Evolutionary conservation across 2,888 invertebrate genomes (phyloP).

Genomic region (Mesorhabditis belari): DNA sequence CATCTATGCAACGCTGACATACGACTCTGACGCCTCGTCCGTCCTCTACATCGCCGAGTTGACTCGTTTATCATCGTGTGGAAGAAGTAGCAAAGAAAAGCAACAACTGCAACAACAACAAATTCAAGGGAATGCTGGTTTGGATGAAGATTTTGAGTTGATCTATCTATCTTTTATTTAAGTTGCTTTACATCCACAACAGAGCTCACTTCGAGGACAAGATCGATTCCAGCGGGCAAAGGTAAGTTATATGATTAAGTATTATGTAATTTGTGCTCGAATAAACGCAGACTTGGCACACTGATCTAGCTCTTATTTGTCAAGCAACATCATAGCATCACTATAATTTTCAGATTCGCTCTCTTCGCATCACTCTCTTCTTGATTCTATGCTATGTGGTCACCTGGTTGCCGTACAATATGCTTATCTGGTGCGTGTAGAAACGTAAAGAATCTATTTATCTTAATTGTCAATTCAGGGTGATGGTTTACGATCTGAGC

Average conservation of each 20-base stretch:
- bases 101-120: not conserved
- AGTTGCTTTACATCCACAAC: not conserved
- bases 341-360: slow-evolving; percentile 14
- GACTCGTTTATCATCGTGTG: slow-evolving; percentile 21
- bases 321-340: no score
- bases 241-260: no score
- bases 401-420: slow-evolving; percentile 43
- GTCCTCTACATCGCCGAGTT: slow-evolving; percentile 31
- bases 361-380: slow-evolving; percentile 37
- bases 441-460: not conserved
- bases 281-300: no score
- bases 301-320: no score
- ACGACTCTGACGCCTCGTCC: slow-evolving; percentile 25
- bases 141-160: not conserved
- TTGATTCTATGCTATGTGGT: slow-evolving; percentile 37
- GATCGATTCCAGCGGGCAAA: slow-evolving; percentile 35
- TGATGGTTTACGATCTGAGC: slow-evolving; percentile 30
- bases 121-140: not conserved
- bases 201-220: slow-evolving; percentile 23
- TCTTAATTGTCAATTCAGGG: slow-evolving; percentile 14
- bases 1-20: slow-evolving; percentile 32
- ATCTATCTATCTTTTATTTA: not conserved
- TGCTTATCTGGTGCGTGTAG: slow-evolving; percentile 26
- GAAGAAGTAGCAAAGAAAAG: slow-evolving; percentile 6
- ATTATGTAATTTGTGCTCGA: no score